Base-by-base conservation (phyloP, 1,140 invertebrate genomes). In the Steinernema feltiae region DNA sequence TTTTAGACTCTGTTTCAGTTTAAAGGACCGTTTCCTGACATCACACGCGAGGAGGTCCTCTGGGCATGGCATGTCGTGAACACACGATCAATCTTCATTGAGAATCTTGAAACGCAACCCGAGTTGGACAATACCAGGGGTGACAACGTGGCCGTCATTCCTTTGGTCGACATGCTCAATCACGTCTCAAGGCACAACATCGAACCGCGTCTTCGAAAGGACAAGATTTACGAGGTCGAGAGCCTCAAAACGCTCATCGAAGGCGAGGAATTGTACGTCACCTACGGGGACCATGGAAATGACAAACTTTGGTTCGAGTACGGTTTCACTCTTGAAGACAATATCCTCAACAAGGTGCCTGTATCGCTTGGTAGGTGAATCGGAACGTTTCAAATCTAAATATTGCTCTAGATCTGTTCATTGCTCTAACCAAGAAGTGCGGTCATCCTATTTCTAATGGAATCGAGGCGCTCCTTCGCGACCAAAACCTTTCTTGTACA, bases 151-250 rank as follows among this genome's bases (percentile, higher is more conserved):
- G 92, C 92, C 3, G 84, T 93, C 21, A 91, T 91, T 53, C 93
- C 93, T 1, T 92, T 91, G 79, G 84, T 94, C 27, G 93, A 93
- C 87, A 88, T 93, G 75, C 89, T 93, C 72, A 93, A 93, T 89
- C 92, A 93, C 85, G 89, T 89, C 17, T 82, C 87, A 75, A 75
- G 76, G 31, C 89, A 15, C 24, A 15, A 3, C 24, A 63, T 15
- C n/a, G 53, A 63, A 12, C 15, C 53, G 24, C 15, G 3, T 3
- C 53, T 27, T 7, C 3, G 24, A 63, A 21, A 63, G 7, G 24
- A 30, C 35, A 24, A 78, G 31, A 30, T 2, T 17, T 80, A 81
- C 70, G 30, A 85, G 74, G 89, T 90, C 12, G 89, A 89, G 31
- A 86, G 88, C 70, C 82, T 90, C 48, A 84, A 88, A 75, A 82